Conservation (phyloP, 2,888 invertebrate genomes). For the Ophioninae sp. region DNA sequence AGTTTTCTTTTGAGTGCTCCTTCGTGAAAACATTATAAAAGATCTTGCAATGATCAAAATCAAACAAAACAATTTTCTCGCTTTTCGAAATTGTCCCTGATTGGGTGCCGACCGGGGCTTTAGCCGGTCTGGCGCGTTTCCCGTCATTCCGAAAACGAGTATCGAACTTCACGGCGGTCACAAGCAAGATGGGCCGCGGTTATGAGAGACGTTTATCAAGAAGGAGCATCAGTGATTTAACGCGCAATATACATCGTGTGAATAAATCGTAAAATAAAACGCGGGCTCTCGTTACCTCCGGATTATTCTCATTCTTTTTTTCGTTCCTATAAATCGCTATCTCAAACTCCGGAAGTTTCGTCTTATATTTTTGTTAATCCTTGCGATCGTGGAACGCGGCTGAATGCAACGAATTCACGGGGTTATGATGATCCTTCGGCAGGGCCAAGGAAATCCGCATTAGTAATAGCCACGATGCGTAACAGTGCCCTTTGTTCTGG, state of each 20-base stretch:
- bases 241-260: conserved; percentile 31
- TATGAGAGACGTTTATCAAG: conserved; percentile 27
- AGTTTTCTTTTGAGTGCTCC: background rate
- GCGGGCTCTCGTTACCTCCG: background rate
- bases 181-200: conserved; percentile 55
- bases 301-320: conserved; percentile 1
- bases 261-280: conserved; percentile 13
- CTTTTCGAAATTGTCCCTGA: background rate
- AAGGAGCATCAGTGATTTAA: conserved; percentile 35
- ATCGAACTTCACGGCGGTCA: conserved; percentile 13
- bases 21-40: background rate
- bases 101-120: background rate
- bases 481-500: conserved; percentile 39
- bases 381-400: background rate
- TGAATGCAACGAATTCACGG: conserved; percentile 12
- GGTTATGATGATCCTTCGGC: conserved; percentile 12
- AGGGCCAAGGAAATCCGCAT: conserved; percentile 4
- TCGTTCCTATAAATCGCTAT: background rate
- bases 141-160: background rate
- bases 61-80: background rate
- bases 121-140: background rate
- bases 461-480: conserved; percentile 22
- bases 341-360: background rate
- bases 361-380: background rate
- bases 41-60: background rate